Evolutionary conservation across 2,888 invertebrate species (phyloP), one percentile per base, ranked within the genome.

Genomic region (Mongoloraphidia duomilia): DNA sequence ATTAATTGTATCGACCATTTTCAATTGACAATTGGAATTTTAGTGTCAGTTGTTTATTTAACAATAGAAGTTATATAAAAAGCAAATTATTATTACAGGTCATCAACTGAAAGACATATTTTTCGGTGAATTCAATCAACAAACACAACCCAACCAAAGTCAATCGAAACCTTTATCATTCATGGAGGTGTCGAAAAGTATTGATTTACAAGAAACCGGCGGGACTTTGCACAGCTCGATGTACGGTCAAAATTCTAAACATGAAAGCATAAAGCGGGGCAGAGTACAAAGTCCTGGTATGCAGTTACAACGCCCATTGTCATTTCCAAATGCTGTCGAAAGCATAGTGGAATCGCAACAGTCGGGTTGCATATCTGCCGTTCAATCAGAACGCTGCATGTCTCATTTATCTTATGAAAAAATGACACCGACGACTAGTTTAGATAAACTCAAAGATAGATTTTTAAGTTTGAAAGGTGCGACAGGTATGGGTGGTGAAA

Each of bases 381-480:
- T 55, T 26, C 49, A 53, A 2, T 26, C 26, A 26, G 26, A 26
- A 26, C 26, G 26, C 5, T 26, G 26, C 26, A 26, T 26, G 26
- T 26, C 26, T 59, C 63, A 4, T 54, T 66, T 11, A 58, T 59
- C 46, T 55, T 65, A 37, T 50, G 54, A 26, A 62, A 58, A 53
- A 55, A 53, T 34, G 60, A 63, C 41, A 34, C 57, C 17, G 58
- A 57, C 61, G n/a, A 57, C 58, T 8, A 61, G 61, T 48, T 55
- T 63, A 26, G 65, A 65, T 42, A 63, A 62, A 40, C 50, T 67
- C 5, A 65, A 65, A 54, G 68, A 67, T 46, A 66, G 66, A 54
- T 55, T 68, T 12, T 51, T 67, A 14, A 63, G 65, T 52, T 65
- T 65, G 9, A 66, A 64, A 64, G 37, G 33, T 34, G 39, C 36